These are phyloP conservation scores for Wiebesia pumilae DNA, from an alignment of 1,140 invertebrate genomes.

Conservation along the genomic window DNA sequence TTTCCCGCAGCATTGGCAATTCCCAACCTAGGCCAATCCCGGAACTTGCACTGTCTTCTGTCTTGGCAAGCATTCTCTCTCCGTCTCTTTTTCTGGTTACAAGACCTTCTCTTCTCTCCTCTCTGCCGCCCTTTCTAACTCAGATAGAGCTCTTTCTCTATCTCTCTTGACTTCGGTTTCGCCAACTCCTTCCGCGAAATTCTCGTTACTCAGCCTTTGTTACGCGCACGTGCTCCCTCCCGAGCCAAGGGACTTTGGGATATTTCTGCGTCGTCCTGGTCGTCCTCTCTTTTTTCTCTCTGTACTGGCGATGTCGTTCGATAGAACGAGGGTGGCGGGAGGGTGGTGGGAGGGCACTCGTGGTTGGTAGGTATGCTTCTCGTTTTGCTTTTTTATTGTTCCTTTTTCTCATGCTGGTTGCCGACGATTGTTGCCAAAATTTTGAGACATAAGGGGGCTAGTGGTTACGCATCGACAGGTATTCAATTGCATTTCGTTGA, in stretches of 20 bases:
- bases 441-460: not conserved
- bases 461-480: not conserved
- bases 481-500: constrained; percentile 6
- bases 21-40: constrained; percentile 63
- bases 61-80: not conserved
- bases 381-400: not conserved
- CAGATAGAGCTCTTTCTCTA: not conserved
- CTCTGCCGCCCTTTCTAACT: not conserved
- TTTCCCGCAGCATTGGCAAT: constrained; percentile 54
- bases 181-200: constrained; percentile 30
- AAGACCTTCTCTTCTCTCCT: not conserved
- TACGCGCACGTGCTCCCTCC: constrained; percentile 5
- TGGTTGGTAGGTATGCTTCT: too few species aligned
- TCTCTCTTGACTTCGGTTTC: not conserved
- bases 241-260: constrained; percentile 16
- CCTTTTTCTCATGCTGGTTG: not conserved
- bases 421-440: constrained; percentile 32
- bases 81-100: not conserved
- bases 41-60: constrained; percentile 49
- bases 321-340: not conserved
- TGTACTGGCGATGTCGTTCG: constrained; percentile 19
- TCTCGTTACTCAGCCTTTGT: constrained; percentile 47
- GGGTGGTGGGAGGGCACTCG: not conserved
- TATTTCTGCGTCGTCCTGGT: not conserved
- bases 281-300: not conserved